Evolutionary conservation across 35 echinoderm and acorn worm genomes (phyloP), one percentile per base, ranked within the genome.

Genomic region (Apostichopus japonicus): DNA sequence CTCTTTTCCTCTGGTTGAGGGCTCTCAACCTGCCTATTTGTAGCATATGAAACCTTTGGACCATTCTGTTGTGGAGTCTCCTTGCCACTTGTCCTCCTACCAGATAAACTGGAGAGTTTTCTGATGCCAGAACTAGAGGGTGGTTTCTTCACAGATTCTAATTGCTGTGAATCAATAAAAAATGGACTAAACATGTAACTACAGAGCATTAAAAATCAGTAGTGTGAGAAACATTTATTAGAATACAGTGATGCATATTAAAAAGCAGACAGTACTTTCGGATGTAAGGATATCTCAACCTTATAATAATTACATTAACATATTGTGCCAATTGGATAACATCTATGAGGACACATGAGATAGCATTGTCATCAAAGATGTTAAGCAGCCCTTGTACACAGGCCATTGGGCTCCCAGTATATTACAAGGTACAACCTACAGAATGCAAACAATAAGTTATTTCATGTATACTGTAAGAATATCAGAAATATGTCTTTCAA

Each of bases 61-160:
- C 86, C 86, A 65, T 88, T 88, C 86, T 88, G 86, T 27, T 72
- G 57, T 6, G 55, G 57, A 24, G 56, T 44, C 57, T 88, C 65
- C 56, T 72, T 88, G 21, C 6, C 7, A 27, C 57, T 67, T 6
- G 17, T 24, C 58, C 27, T 88, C 27, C 65, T 65, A 19, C 57
- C 86, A 65, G 86, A 88, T 23, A 88, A 67, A 67, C 86, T 88
- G 56, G 86, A 88, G 3, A 88, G 86, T 52, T 88, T 88, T 13
- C 86, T 55, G 23, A 88, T 88, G 24, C 58, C 58, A 15, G 86
- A 88, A 11, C 86, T n/a, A 21, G 86, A 70, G 23, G 86, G 25
- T 9, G 23, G 56, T 62, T 88, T 88, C 27, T 88, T 88, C 24
- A 72, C 65, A 23, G 86, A 88, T 27, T 88, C 86, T 17, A 88